phyloP scores from a whole-genome alignment of 1,140 invertebrate genomes.

The Achroia grisella region DNA sequence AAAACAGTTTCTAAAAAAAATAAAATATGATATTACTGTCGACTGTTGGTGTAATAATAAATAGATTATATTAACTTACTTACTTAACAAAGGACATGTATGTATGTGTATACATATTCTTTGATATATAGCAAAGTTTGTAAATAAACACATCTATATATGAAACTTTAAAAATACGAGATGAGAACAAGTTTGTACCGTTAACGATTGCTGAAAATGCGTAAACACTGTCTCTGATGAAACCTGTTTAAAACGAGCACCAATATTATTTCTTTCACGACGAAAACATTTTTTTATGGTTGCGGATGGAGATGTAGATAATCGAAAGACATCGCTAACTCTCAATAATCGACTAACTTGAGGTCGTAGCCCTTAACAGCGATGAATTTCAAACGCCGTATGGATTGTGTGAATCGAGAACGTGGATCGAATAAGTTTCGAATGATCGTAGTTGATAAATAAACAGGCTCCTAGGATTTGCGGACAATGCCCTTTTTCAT shows the following conservation, averaged over 20 bases:
- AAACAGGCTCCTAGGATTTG: constrained; percentile 38
- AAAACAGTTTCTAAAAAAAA: constrained; percentile 5
- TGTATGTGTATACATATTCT: no score
- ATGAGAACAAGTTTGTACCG: constrained; percentile 56
- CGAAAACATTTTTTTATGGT: constrained; percentile 11
- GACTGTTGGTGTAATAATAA: no score
- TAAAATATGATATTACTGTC: not conserved
- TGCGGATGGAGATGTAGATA: not conserved
- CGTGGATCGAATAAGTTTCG: constrained; percentile 59
- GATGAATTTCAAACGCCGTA: constrained; percentile 55
- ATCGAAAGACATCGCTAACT: constrained; percentile 11
- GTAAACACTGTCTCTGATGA: constrained; percentile 31
- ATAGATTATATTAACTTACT: no score
- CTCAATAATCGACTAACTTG: not conserved
- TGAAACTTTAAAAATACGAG: constrained; percentile 32
- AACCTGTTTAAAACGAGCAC: constrained; percentile 38
- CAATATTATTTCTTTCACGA: constrained; percentile 36
- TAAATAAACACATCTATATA: constrained; percentile 41
- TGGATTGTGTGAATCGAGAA: constrained; percentile 62
- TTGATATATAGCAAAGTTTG: constrained; percentile 34
- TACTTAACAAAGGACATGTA: no score
- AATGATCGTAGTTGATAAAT: constrained; percentile 42
- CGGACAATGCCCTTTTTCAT: constrained; percentile 41
- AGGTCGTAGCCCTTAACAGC: constrained; percentile 40
- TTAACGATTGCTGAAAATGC: constrained; percentile 48